Percentiles rank a stretch among this genome's conserved stretches.
These are phyloP conservation scores for Lepidotrigona ventralis DNA, from an alignment of 1,140 invertebrate species.

Conservation along the genomic window DNA sequence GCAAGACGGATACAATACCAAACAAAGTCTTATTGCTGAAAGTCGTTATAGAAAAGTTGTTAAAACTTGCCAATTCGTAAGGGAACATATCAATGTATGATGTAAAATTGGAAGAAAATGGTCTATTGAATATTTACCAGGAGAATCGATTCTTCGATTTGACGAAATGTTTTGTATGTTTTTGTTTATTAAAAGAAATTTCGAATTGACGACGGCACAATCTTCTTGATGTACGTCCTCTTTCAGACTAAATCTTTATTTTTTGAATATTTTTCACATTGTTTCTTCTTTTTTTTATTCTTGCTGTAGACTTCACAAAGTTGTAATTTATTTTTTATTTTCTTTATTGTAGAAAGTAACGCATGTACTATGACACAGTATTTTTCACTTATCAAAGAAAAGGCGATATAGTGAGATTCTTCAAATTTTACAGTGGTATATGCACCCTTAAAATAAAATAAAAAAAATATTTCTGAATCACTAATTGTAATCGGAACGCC, in stretches of 20 bases:
- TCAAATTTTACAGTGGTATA: conserved; percentile 21
- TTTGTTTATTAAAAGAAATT: conserved; percentile 2
- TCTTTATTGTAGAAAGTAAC: neutral
- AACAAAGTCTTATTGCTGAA: neutral
- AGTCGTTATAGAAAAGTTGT: neutral
- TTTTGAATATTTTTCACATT: neutral
- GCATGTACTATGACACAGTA: neutral
- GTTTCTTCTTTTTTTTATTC: neutral
- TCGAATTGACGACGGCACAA: neutral
- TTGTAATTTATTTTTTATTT: neutral
- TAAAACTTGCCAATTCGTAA: neutral
- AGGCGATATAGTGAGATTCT: neutral
- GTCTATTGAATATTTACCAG: neutral
- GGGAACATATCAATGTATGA: neutral
- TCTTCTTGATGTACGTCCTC: neutral
- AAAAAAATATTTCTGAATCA: neutral
- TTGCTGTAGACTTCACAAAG: neutral
- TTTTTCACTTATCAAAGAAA: neutral
- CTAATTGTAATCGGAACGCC: neutral
- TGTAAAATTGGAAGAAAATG: conserved; percentile 21
- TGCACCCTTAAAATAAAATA: neutral
- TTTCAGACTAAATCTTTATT: neutral
- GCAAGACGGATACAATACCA: neutral
- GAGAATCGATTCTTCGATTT: neutral
- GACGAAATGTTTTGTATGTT: neutral